Evolutionary conservation across 2,797 vertebrate genomes (phyloP), one percentile per base, ranked within the genome.

Genomic region (Muscicapa comitata): DNA sequence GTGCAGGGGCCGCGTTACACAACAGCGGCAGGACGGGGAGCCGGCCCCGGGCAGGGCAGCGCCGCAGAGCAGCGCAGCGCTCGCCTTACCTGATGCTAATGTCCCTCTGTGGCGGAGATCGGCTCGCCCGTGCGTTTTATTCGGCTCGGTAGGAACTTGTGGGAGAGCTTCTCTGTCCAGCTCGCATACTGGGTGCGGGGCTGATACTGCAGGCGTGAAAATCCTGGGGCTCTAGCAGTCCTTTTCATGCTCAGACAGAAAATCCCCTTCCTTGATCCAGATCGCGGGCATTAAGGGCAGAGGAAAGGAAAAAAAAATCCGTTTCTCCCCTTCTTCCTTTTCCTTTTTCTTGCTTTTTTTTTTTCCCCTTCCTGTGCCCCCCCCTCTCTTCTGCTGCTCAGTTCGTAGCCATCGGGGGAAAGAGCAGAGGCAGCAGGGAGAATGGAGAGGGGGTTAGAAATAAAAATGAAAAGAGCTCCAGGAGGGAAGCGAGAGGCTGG

Each of bases 241-340:
- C 98, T 99, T 99, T 98, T 99, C 99, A 99, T 99, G 98, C 99
- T 99, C 99, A 98, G 98, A 98, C 98, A 94, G 97, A 97, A 97
- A 98, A 98, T 98, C 98, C 98, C 95, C 90, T 98, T 95, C 96
- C 98, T 98, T 98, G 98, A 98, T 97, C 98, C 97, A 97, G 98
- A 98, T 98, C 97, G 98, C 97, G 96, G 97, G 98, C 99, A 99
- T 99, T 96, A 97, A 97, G 95, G 94, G 95, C 87, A 93, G 96
- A 95, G 92, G 93, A 63, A 89, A 89, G 95, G 85, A 91, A 80
- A 68, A 48, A 76, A 57, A 53, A 61, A 13, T 66, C 62, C 42
- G 42, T 43, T 73, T 80, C 33, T 47, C 7, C 25, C 25, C 19
- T 45, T 71, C n/a, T 67, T 67, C 51, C 66, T 47, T 93, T 91